A percentile compares a stretch with the other conserved stretches of the same genome.
Conservation (phyloP, 1,140 invertebrate species). For the Rhopalosiphum padi region DNA sequence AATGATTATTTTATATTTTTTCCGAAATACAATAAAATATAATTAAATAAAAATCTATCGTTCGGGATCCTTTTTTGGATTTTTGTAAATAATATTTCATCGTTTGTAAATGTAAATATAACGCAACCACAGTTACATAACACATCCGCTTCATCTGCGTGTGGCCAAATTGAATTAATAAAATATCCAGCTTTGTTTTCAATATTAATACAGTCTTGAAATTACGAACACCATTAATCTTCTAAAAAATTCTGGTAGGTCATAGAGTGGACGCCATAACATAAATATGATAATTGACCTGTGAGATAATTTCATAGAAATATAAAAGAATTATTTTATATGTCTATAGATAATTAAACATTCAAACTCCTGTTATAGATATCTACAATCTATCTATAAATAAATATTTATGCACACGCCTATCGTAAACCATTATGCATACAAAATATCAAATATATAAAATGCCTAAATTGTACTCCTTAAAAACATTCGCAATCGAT, state of each 20-base stretch:
- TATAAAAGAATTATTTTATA: no score
- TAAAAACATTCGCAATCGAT: not conserved
- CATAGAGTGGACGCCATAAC: not conserved
- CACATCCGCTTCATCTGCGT: not conserved
- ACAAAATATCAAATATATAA: not conserved
- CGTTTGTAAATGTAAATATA: not conserved
- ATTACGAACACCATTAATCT: not conserved
- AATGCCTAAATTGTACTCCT: not conserved
- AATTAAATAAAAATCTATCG: not conserved
- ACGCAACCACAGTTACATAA: not conserved
- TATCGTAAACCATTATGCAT: not conserved
- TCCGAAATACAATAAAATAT: not conserved
- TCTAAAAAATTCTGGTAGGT: not conserved
- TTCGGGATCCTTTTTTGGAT: not conserved
- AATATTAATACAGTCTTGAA: not conserved
- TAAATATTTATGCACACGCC: not conserved
- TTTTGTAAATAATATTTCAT: not conserved
- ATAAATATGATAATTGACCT: not conserved
- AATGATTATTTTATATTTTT: not conserved
- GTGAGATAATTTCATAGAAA: no score
- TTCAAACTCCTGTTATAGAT: not conserved
- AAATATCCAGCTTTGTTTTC: not conserved
- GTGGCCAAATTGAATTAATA: not conserved
- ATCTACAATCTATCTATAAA: not conserved
- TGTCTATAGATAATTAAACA: not conserved